A percentile compares a stretch with the other conserved stretches of the same genome.
These are phyloP conservation scores for Pollenia labialis DNA, from an alignment of 2,888 invertebrate species.

Conservation along the genomic window DNA sequence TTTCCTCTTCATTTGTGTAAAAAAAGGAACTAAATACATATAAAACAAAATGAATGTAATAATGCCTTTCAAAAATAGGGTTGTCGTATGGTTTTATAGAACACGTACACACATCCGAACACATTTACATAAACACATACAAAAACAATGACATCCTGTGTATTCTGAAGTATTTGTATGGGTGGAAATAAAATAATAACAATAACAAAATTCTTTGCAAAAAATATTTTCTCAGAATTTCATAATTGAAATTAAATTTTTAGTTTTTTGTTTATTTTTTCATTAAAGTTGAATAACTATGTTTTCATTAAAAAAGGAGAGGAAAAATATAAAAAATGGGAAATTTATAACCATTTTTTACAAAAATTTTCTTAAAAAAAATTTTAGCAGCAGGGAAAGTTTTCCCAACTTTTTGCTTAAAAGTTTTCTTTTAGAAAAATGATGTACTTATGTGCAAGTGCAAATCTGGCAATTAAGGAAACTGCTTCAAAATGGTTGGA, in stretches of 20 bases:
- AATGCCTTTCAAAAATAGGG: conserved; percentile 31
- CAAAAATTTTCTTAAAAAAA: conserved; percentile 3
- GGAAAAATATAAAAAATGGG: neutral
- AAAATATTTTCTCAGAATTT: conserved; percentile 28
- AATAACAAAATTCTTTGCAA: neutral
- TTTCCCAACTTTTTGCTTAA: no score
- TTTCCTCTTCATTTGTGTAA: conserved; percentile 53
- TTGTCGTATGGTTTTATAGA: conserved; percentile 15
- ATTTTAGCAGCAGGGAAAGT: no score
- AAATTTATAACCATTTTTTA: conserved; percentile 9
- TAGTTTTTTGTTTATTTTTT: neutral
- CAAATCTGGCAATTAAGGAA: no score
- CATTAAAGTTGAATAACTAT: neutral
- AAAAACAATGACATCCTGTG: conserved; percentile 15
- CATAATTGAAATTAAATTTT: conserved; percentile 40
- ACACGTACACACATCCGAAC: neutral
- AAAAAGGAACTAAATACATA: conserved; percentile 35
- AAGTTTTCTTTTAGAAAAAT: no score
- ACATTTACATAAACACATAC: neutral
- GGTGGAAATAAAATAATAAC: neutral
- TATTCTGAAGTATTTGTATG: conserved; percentile 10
- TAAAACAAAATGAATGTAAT: neutral
- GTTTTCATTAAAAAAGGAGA: neutral
- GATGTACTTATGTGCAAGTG: no score
- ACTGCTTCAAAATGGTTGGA: no score